A percentile compares a stretch with the other conserved stretches of the same genome.
phyloP scores from a whole-genome alignment of 2,797 vertebrate species.

The Acipenser oxyrinchus region DNA sequence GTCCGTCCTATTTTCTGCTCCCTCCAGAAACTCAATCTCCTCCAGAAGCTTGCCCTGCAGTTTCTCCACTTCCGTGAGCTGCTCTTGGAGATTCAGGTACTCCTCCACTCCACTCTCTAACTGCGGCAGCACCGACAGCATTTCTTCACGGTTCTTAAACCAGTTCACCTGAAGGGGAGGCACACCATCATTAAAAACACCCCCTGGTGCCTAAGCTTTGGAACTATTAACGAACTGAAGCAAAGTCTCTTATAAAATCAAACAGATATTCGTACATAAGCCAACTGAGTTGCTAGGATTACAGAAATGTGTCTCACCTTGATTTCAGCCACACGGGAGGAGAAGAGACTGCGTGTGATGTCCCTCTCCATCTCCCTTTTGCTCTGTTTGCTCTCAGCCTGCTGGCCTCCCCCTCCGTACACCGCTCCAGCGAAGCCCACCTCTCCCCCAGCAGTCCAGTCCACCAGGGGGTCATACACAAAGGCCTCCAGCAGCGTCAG shows the following conservation, averaged over 20 bases:
- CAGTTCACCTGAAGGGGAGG: constrained; percentile 78
- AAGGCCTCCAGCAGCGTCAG: constrained; percentile 92
- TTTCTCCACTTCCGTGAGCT: constrained; percentile 82
- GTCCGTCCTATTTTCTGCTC: constrained; percentile 75
- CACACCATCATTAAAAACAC: no score
- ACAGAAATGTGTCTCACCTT: constrained; percentile 64
- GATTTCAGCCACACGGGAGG: constrained; percentile 94
- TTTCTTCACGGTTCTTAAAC: constrained; percentile 97
- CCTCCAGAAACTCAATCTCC: constrained; percentile 85
- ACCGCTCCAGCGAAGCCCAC: constrained; percentile 95
- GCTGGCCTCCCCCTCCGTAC: constrained; percentile 92
- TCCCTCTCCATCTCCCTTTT: constrained; percentile 97
- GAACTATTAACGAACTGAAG: no score
- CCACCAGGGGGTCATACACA: constrained; percentile 94
- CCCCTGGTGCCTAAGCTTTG: no score
- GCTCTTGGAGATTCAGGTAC: constrained; percentile 82
- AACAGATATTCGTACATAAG: no score
- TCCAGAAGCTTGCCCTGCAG: constrained; percentile 80
- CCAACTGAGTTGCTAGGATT: no score
- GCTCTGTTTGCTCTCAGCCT: constrained; percentile 93
- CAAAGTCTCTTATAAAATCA: no score
- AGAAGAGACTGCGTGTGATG: constrained; percentile 96
- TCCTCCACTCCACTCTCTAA: constrained; percentile 82
- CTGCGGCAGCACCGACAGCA: constrained; percentile 84
- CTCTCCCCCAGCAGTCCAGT: constrained; percentile 96